Conservation (phyloP, 2,797 vertebrate genomes). For the Ciconia nigra region DNA sequence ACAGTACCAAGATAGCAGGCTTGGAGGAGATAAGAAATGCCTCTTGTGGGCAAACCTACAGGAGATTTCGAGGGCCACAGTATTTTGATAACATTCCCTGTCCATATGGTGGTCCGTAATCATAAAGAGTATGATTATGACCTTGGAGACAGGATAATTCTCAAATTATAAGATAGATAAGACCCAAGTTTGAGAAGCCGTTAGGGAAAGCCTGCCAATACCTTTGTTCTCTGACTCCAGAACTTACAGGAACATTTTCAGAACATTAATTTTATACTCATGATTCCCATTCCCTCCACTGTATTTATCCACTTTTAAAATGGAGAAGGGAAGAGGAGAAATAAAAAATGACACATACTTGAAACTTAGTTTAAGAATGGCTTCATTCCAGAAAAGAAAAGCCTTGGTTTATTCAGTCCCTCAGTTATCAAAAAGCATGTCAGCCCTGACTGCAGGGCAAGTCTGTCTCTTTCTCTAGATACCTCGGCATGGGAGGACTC, state of each 20-base stretch:
- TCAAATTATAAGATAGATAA: background rate
- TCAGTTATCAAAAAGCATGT: background rate
- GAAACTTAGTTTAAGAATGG: background rate
- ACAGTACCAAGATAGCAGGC: background rate
- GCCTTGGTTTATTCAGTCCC: background rate
- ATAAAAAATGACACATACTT: background rate
- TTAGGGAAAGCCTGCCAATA: background rate
- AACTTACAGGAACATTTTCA: background rate
- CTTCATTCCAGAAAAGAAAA: background rate
- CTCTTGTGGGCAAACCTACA: background rate
- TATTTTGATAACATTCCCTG: background rate
- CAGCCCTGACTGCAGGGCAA: background rate
- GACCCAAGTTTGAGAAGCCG: background rate
- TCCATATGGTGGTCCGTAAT: background rate
- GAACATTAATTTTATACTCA: background rate
- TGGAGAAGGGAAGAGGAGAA: background rate
- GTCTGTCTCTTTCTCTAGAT: background rate
- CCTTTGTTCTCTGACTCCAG: background rate
- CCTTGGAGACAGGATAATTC: background rate
- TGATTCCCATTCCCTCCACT: background rate
- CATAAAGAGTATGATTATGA: rapidly evolving
- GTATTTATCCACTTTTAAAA: background rate
- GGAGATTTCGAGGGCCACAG: background rate
- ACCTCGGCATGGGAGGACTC: background rate
- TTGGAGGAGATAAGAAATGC: background rate